Evolutionary conservation across 2,797 vertebrate species (phyloP).

Genomic region (Xenops minutus): DNA sequence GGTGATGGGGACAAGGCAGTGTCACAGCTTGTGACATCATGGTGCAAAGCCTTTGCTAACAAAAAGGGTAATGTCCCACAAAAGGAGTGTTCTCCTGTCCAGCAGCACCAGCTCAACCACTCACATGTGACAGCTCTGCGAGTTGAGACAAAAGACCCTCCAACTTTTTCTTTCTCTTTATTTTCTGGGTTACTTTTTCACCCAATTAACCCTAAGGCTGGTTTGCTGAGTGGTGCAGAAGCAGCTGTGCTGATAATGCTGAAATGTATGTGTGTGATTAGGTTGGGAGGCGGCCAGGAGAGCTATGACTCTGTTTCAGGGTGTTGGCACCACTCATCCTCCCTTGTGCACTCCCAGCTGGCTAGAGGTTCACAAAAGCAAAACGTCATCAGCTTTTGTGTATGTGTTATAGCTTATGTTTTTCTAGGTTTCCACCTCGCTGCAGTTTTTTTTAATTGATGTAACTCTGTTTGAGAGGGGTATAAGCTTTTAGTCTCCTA

Average conservation of each 20-base stretch:
- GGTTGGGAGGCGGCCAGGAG: background rate
- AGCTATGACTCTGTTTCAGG: background rate
- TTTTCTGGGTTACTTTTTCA: constrained; percentile 7
- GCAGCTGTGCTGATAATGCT: constrained; percentile 25
- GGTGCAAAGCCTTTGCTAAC: background rate
- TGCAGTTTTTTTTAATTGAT: background rate
- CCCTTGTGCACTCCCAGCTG: background rate
- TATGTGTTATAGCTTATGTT: background rate
- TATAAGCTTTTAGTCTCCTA: background rate
- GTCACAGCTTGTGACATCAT: background rate
- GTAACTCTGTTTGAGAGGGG: background rate
- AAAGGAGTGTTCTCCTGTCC: background rate
- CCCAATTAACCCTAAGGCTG: background rate
- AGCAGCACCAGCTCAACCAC: background rate
- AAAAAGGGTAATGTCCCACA: background rate
- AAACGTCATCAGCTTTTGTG: background rate
- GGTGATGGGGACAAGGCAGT: background rate
- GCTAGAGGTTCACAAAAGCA: background rate
- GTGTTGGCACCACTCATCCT: background rate
- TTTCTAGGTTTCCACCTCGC: background rate
- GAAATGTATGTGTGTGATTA: background rate
- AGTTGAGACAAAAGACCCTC: background rate
- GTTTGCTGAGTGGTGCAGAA: background rate
- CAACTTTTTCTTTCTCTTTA: background rate
- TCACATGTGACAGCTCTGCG: background rate